Base-by-base conservation (phyloP, 92 coral and sea anemone genomes). In the Parazoanthus atlanticus region DNA sequence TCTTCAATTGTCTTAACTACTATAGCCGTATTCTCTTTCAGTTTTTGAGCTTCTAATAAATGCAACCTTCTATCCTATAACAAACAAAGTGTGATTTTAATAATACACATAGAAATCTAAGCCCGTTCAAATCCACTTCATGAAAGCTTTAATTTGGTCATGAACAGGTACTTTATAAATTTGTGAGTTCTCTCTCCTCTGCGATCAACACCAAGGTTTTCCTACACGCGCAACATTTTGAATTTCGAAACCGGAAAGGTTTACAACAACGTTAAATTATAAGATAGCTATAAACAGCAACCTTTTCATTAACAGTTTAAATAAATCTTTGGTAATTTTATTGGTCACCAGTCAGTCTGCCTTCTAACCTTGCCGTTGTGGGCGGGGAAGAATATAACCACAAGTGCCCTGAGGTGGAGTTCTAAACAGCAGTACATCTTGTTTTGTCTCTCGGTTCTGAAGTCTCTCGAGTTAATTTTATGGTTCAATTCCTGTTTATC, bases 401-500 rank as follows among this genome's bases (percentile, higher is more conserved):
- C n/a, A 61, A 23, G 28, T 61, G 65, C 65, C 65, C 65, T 5
- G 21, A 56, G 65, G 25, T 15, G 65, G 21, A 56, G 49, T 23
- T 23, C 69, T 56, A 3, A 56, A 56, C 65, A 12, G 23, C 65
- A 15, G 65, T 56, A 12, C 65, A 12, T 21, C 23, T 38, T 30
- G 25, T 56, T 17, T 23, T 21, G 19, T 25, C 21, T 65, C 41
- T 31, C 26, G 9, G 83, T 79, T 54, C 38, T 7, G 28, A 33
- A 32, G 3, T 80, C 46, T 56, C 76, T 31, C 19, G 6, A 29
- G 76, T 31, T 19, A 80, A 58, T 80, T 80, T 61, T 81, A 34
- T 54, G 40, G 72, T 61, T 58, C 54, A 47, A 78, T 46, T 78
- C 82, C 82, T 38, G 74, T 69, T 43, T 84, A 74, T 69, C 67